Conservation (phyloP, 2,888 invertebrate species). For the Drosophila neoperkinsi region DNA sequence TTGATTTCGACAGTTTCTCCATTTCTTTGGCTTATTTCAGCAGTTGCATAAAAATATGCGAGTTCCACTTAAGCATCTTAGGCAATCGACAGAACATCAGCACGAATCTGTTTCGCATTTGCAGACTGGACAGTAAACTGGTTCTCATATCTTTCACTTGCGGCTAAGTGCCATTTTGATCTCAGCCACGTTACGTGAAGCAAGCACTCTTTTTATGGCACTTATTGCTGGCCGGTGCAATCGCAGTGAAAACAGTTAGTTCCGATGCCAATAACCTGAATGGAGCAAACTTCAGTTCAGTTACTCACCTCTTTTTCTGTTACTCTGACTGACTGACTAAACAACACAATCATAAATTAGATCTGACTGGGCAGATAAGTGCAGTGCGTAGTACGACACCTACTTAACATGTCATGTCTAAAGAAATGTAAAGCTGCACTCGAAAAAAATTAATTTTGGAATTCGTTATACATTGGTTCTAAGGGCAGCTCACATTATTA, state of each 20-base stretch:
- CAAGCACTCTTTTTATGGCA: constrained; percentile 36
- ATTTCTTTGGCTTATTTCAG: constrained; percentile 31
- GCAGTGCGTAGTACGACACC: constrained; percentile 15
- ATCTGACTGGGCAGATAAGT: constrained; percentile 15
- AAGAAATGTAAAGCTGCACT: background rate
- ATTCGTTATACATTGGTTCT: background rate
- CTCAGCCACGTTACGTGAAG: constrained; percentile 31
- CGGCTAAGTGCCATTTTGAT: constrained; percentile 49
- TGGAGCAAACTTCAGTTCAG: constrained; percentile 4
- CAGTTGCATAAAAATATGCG: constrained; percentile 28
- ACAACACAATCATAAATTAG: constrained; percentile 8
- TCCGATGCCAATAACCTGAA: constrained; percentile 71
- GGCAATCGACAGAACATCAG: constrained; percentile 20
- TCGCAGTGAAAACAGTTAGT: constrained; percentile 67
- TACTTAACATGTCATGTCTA: background rate
- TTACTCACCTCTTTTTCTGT: constrained; percentile 2
- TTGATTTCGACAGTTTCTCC: constrained; percentile 28
- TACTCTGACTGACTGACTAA: background rate
- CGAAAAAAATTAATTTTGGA: background rate
- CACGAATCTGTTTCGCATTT: constrained; percentile 32
- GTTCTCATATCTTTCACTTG: constrained; percentile 50
- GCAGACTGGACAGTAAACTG: constrained; percentile 54
- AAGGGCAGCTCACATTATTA: background rate
- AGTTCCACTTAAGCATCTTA: constrained; percentile 31
- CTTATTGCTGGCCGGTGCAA: constrained; percentile 48